Base-by-base conservation (phyloP, 2,888 invertebrate species). In the Zaprionus lineosus region DNA sequence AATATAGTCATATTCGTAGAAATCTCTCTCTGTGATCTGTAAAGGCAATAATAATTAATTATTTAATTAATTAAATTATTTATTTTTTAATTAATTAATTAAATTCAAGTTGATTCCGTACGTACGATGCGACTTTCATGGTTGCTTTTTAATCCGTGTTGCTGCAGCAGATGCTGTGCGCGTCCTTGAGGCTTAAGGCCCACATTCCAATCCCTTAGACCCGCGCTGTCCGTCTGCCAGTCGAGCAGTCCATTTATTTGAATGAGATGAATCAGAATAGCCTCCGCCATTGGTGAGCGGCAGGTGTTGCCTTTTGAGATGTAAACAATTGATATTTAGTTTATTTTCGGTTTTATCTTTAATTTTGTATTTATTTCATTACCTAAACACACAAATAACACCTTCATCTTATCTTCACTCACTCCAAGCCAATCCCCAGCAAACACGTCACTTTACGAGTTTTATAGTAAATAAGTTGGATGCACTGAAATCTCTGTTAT, bases 241-340 rank as follows among this genome's bases (percentile, higher is more conserved):
- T 92, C 39, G 2, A 26, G 0, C 0, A 88, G 61, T 9, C 79
- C 51, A 58, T 93, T 91, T 21, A 79, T 70, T 0, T 33, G 6
- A 1, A 87, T 55, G 6, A 87, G 39, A 53, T 86, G 36, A 40
- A 91, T 91, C 86, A 98, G 95, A 1, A 98, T 94, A 6, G 95
- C 97, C 89, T 98, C 98, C 7, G 97, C 98, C 88, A 97, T 98
- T 0, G 98, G 97, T 2, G 98, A 98, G 2, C 98, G 93, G 88
- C 98, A 98, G 68, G 97, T 97, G 87, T 98, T 98, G 5, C 98
- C 98, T 95, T 24, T 11, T 11, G 3, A 24, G 1, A 6, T 2
- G 19, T 8, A 4, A 6, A 14, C 6, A 18, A 3, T 5, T 3
- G n/a, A 5, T n/a, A 19, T 8, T 46, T 37, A 14, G 6, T 24